Evolutionary conservation across 2,888 invertebrate genomes (phyloP).

Genomic region (Erebia palarica): DNA sequence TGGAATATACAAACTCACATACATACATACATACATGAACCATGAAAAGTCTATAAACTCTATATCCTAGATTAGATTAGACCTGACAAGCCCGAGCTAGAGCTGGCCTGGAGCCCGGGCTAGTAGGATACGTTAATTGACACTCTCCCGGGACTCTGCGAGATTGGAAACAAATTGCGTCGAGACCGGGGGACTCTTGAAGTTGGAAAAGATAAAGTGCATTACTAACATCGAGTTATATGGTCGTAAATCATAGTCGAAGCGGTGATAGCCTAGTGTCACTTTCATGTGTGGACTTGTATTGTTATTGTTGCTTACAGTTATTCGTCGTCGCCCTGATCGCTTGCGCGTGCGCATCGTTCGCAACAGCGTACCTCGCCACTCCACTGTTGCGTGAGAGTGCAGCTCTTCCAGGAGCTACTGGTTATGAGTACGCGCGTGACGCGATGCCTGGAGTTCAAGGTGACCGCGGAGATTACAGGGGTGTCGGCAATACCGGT

Average conservation of each 20-base stretch:
- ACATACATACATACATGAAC: no score
- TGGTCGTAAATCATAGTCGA: not conserved
- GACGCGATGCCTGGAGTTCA: no score
- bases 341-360: conserved; percentile 9
- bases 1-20: no score
- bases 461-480: no score
- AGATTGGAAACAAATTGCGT: conserved; percentile 31
- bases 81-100: no score
- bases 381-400: no score
- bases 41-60: not conserved
- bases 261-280: no score
- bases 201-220: conserved; percentile 7
- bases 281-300: no score
- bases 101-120: not conserved
- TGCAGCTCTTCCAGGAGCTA: no score
- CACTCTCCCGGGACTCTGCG: conserved; percentile 16
- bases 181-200: conserved; percentile 22
- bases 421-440: no score
- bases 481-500: no score
- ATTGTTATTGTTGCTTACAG: not conserved
- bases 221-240: not conserved
- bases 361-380: no score
- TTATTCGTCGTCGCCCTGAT: not conserved
- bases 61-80: not conserved
- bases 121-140: conserved; percentile 26